Evolutionary conservation across 2,113 vertebrate genomes (phyloP), one percentile per base, ranked within the genome.

Genomic region (Heliornis fulica): DNA sequence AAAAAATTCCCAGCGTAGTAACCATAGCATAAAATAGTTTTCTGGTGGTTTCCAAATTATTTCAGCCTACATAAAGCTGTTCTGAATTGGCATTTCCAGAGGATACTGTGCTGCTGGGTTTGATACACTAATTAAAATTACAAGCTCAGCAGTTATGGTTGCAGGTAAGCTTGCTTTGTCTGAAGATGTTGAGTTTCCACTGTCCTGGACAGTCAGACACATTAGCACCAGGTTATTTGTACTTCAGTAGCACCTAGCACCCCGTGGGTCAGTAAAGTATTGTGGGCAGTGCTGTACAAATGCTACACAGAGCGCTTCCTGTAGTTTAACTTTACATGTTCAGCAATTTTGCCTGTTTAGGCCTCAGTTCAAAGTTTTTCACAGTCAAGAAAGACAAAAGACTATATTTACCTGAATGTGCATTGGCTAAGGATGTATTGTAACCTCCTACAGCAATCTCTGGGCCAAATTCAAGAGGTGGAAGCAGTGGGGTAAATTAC

Each of bases 231-330:
- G 11, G 16, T 78, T 71, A 8, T 66, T 69, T 41, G 38, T 77
- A 31, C 23, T 46, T n/a, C 32, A 38, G 36, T 56, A 46, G 26
- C 46, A 93, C 43, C 28, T 31, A 66, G 71, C 29, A 93, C 3
- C 6, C 7, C 8, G 2, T 8, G 32, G 46, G 9, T 1, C 3
- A 1, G 32, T 70, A 53, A 75, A 19, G 3, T 43, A 3, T 25
- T 74, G 45, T 31, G 41, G 19, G 63, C 51, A 63, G 26, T 19
- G 3, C n/a, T n/a, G 15, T 9, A 41, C 19, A 63, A 66, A 46
- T 9, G 46, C 51, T 56, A 40, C 74, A 32, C 69, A 48, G 72
- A 82, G 14, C 0, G 0, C 5, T 85, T 93, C 17, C 22, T 69
- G 7, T 25, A 77, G 7, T 79, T 54, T 43, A 68, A 18, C 50